Evolutionary conservation across 2,113 vertebrate genomes (phyloP), one percentile per base, ranked within the genome.

Genomic region (Elachura formosa): DNA sequence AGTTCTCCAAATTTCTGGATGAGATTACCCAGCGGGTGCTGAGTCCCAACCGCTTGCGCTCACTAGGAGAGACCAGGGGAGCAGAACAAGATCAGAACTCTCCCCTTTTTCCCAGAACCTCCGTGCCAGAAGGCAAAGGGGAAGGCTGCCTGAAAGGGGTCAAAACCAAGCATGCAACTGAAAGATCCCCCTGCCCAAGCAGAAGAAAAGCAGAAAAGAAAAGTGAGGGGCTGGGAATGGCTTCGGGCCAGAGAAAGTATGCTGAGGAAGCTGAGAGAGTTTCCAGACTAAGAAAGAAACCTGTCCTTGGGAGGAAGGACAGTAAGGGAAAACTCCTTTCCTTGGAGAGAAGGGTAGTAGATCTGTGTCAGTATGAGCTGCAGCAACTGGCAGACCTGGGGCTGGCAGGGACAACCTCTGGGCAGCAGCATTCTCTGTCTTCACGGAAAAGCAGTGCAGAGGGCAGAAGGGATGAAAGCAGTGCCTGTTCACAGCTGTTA

Each of bases 1-100:
- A 97, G 71, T 99, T 99, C 95, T 99, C 98, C 46, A 97, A 95
- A 88, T 99, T 99, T 40, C 96, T 99, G 94, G 98, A 99, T 59
- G 98, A 99, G 89, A 98, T 99, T 84, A 98, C 98, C 31, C 95
- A 92, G 72, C 89, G 96, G 11, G 97, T 99, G 19, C 89, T 99
- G 17, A 98, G 98, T 90, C 98, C 98, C 28, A 97, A 95, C 85
- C 97, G 91, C 80, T 96, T 98, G 31, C 34, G 56, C 56, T 96
- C 95, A 75, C 96, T 88, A 84, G 98, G 3, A 93, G 97, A 64
- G 95, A 87, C 64, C 84, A 96, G 73, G 63, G 75, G 46, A 62
- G 82, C 95, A 72, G 81, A 79, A 87, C 74, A 74, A 84, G 66
- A 77, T 51, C 96, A 94, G 77, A 95, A 78, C 48, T 87, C 78